These are phyloP conservation scores for Yasuhikotakia modesta DNA, from an alignment of 2,797 vertebrate genomes.

Conservation along the genomic window DNA sequence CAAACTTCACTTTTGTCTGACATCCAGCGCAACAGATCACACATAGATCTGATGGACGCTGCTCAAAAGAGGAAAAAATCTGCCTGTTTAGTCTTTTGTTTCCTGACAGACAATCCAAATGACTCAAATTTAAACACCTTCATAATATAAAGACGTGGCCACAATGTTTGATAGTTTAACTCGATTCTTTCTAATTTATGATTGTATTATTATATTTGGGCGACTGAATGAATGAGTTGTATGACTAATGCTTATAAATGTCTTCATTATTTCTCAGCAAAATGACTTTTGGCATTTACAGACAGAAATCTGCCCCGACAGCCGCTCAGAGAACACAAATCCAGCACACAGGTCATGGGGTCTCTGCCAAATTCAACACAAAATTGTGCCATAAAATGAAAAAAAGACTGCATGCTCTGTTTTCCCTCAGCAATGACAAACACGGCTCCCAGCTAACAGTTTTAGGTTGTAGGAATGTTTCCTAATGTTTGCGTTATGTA, in stretches of 20 bases:
- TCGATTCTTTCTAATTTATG: neutral
- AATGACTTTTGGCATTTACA: slow-evolving; percentile 40
- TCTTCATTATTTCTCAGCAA: slow-evolving; percentile 51
- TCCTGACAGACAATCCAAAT: neutral
- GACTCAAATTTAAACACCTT: neutral
- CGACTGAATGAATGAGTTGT: neutral
- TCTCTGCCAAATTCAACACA: slow-evolving; percentile 32
- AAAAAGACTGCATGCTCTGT: slow-evolving; percentile 1
- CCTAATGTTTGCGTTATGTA: no score
- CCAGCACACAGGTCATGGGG: slow-evolving; percentile 11
- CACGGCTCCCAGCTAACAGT: neutral
- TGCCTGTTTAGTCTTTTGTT: neutral
- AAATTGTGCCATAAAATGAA: slow-evolving; percentile 32
- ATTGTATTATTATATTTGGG: slow-evolving; percentile 17
- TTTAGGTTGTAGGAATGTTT: no score
- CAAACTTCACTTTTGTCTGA: no score
- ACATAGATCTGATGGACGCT: no score
- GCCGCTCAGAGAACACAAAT: slow-evolving; percentile 17
- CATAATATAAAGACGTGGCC: neutral
- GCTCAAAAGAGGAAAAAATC: no score
- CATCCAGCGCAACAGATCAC: no score
- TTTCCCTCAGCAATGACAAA: neutral
- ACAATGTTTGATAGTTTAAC: neutral
- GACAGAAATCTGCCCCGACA: slow-evolving; percentile 23
- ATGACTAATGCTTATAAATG: slow-evolving; percentile 35